Conservation (phyloP, 2,113 vertebrate genomes). For the Phylloscopus whistleri region DNA sequence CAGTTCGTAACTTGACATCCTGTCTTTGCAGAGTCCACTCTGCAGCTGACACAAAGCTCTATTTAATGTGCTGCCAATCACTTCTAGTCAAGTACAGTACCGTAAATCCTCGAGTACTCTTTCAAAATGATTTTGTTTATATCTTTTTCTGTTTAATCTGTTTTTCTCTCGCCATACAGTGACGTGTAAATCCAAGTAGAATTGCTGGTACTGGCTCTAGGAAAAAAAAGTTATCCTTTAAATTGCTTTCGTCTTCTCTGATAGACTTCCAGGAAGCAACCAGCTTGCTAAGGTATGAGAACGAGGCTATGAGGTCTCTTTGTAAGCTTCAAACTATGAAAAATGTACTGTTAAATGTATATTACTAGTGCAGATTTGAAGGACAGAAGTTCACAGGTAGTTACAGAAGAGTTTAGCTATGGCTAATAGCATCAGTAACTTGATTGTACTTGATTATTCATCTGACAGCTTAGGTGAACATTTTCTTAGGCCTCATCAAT, state of each 20-base stretch:
- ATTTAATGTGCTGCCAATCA: constrained; percentile 74
- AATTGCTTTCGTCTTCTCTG: background rate
- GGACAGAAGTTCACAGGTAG: background rate
- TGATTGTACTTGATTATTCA: background rate
- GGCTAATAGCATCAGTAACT: background rate
- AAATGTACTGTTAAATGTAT: background rate
- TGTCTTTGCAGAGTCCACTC: constrained; percentile 67
- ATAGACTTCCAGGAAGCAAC: background rate
- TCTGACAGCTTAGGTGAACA: background rate
- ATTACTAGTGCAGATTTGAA: background rate
- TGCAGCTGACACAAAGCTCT: constrained; percentile 71
- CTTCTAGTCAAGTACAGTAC: constrained; percentile 50
- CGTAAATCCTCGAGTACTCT: constrained; percentile 58
- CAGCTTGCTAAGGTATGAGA: background rate
- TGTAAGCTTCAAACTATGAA: background rate
- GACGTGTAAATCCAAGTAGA: constrained; percentile 37
- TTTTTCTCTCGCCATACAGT: background rate
- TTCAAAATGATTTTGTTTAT: constrained; percentile 54
- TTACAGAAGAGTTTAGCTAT: background rate
- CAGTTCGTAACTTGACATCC: constrained; percentile 71
- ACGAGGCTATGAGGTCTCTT: background rate
- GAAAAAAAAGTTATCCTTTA: background rate
- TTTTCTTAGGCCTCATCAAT: background rate
- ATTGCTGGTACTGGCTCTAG: background rate
- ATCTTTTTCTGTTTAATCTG: constrained; percentile 43